Base-by-base conservation (phyloP, 2,797 vertebrate species). In the Acrocephalus scirpaceus region DNA sequence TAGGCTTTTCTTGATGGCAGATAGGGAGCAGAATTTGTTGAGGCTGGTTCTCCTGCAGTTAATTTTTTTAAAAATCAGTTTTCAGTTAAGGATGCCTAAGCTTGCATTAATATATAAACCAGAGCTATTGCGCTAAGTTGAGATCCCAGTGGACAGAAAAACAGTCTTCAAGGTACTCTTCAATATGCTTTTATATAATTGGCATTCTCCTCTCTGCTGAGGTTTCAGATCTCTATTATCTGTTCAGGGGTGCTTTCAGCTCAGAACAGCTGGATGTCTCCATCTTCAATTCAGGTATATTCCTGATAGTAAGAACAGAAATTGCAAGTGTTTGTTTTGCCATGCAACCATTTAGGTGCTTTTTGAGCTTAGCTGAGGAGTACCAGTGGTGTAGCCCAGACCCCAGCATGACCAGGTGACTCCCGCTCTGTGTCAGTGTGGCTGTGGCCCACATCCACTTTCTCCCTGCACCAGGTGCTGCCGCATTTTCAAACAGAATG, bases 21-120 rank as follows among this genome's bases (percentile, higher is more conserved):
- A 92, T 91, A 92, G 87, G 38, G 86, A 97, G 79, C 67, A 92
- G 94, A 97, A 96, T 97, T 96, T 95, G 89, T 96, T 94, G 96
- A 96, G 92, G 76, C 61, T 96, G 76, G 91, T 96, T 96, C 86
- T 94, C 83, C 75, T 89, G 90, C 74, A 94, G 86, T 93, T 96
- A 92, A 82, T 93, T 74, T 91, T 26, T 26, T 22, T 12, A 81
- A 86, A 69, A 56, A 45, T 44, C 81, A 88, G 72, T 78, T 96
- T 95, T 95, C 86, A 93, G 77, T 84, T 95, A 93, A 91, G 58
- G 84, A 79, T 74, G 51, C 44, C 80, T 85, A 75, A n/a, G 50
- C 83, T 96, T 91, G 53, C 36, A 78, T 27, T 70, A 54, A 64
- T 36, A 74, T 9, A 87, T 5, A 9, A 92, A 92, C 87, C 45